Conservation (phyloP, 2,888 invertebrate species). For the Trachelus iudaicus region DNA sequence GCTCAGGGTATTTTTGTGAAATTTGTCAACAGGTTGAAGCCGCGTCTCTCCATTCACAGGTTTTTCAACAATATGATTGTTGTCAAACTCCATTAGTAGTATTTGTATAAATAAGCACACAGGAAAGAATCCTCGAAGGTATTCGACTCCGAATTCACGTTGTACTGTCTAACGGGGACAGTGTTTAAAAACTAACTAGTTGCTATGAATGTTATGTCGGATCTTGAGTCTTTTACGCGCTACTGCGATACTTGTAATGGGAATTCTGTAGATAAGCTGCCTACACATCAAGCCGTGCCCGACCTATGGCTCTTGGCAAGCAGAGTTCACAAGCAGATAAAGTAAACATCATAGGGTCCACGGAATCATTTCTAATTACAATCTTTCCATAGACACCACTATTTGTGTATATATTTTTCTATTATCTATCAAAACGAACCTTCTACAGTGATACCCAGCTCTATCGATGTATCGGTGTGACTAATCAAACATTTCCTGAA, state of each 20-base stretch:
- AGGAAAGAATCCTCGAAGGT: background rate
- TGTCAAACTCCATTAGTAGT: background rate
- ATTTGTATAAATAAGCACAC: background rate
- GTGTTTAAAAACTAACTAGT: background rate
- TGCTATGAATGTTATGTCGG: background rate
- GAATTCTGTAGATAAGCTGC: conserved; percentile 11
- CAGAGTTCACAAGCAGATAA: background rate
- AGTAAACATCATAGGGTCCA: background rate
- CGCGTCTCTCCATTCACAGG: background rate
- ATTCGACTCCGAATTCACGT: background rate
- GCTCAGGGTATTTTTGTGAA: background rate
- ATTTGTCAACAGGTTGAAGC: background rate
- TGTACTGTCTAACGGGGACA: background rate
- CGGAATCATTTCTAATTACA: background rate
- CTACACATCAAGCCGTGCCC: background rate
- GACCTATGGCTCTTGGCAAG: background rate
- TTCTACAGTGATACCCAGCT: background rate
- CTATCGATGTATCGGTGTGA: background rate
- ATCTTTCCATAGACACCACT: background rate
- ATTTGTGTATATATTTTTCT: background rate
- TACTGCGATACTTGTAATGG: background rate
- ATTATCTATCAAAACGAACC: background rate
- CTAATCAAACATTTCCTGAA: background rate
- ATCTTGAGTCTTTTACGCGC: background rate
- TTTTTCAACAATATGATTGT: background rate